Evolutionary conservation across 2,888 invertebrate species (phyloP).

Genomic region (Junonia oenone): DNA sequence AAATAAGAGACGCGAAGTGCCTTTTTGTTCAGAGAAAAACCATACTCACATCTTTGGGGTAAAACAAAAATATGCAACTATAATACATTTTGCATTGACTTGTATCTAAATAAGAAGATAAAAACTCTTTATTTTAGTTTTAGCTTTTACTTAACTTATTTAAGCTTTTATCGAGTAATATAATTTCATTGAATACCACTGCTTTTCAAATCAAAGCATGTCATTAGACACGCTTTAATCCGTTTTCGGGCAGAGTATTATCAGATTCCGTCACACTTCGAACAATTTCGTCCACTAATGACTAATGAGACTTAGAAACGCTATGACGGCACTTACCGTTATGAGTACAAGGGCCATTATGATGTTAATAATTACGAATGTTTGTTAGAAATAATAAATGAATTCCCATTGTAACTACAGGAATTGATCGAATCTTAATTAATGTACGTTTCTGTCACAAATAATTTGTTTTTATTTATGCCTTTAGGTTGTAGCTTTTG

Average conservation of each 20-base stretch:
- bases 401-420: neutral
- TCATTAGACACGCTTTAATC: constrained; percentile 51
- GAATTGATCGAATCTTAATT: neutral
- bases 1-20: too few relatives aligned
- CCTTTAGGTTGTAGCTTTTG: neutral
- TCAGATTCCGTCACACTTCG: constrained; percentile 73
- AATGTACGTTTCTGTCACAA: neutral
- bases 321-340: constrained; percentile 58
- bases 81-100: too few relatives aligned
- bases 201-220: constrained; percentile 23
- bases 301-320: constrained; percentile 67
- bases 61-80: too few relatives aligned
- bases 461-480: neutral
- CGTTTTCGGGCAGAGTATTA: constrained; percentile 54
- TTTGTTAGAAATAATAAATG: constrained; percentile 44
- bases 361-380: constrained; percentile 60
- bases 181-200: constrained; percentile 1
- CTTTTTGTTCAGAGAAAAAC: too few relatives aligned
- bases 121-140: too few relatives aligned
- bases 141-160: too few relatives aligned
- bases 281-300: constrained; percentile 51
- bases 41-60: too few relatives aligned
- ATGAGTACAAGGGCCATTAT: constrained; percentile 53
- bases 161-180: neutral
- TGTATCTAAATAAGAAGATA: too few relatives aligned